A percentile compares a stretch with the other conserved stretches of the same genome.
phyloP scores from a whole-genome alignment of 1,140 invertebrate species.

The Lepidurus apus region DNA sequence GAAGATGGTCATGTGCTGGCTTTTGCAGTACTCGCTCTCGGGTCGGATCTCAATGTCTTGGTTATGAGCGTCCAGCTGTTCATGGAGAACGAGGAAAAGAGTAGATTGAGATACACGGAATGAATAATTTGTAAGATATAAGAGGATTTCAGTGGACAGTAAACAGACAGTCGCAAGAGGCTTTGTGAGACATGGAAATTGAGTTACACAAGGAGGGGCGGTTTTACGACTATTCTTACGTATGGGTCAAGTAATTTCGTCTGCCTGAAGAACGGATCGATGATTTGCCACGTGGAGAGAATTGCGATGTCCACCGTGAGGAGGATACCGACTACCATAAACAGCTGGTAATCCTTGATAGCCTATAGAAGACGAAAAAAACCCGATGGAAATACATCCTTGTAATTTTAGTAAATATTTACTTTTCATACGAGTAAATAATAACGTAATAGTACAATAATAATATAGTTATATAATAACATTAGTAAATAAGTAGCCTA shows the following conservation, averaged over 20 bases:
- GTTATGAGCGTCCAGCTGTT: slow-evolving; percentile 73
- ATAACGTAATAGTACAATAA: not conserved
- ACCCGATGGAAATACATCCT: not conserved
- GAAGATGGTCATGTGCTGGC: slow-evolving; percentile 89
- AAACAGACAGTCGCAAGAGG: not conserved
- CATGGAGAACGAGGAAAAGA: slow-evolving; percentile 38
- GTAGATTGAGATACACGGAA: not conserved
- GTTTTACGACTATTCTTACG: slow-evolving; percentile 55
- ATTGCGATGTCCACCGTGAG: slow-evolving; percentile 86
- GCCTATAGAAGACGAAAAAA: slow-evolving; percentile 55
- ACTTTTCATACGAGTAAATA: not conserved
- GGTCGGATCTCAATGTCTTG: slow-evolving; percentile 86
- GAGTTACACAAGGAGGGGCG: slow-evolving; percentile 1
- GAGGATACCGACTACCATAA: slow-evolving; percentile 91
- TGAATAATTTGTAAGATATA: slow-evolving; percentile 27
- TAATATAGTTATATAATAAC: not conserved
- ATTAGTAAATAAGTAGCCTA: too few species aligned
- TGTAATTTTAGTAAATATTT: not conserved
- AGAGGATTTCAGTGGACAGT: not conserved
- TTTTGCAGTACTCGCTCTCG: slow-evolving; percentile 94
- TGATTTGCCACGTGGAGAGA: slow-evolving; percentile 94
- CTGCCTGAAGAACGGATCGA: slow-evolving; percentile 90
- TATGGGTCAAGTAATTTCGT: slow-evolving; percentile 82
- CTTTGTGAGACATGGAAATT: not conserved
- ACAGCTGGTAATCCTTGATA: slow-evolving; percentile 96